phyloP scores from a whole-genome alignment of 2,797 vertebrate species.

The Oreochromis grahami region DNA sequence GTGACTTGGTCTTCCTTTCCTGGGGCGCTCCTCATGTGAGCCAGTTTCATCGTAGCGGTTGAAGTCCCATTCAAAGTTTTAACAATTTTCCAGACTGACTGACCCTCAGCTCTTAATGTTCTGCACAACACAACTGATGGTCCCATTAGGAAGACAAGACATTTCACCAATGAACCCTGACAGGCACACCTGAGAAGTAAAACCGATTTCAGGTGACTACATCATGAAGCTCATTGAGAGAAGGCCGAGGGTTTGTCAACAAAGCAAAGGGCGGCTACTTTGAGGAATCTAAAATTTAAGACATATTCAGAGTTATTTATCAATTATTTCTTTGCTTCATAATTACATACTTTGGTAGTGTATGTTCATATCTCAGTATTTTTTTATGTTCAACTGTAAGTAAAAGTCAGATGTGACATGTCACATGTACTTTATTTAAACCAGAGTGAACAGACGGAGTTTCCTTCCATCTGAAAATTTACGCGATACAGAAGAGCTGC shows the following conservation, averaged over 20 bases:
- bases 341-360: fast-evolving
- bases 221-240: fast-evolving
- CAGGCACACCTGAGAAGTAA: neutral
- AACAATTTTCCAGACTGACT: too few relatives aligned
- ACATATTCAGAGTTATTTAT: too few relatives aligned
- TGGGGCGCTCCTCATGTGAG: too few relatives aligned
- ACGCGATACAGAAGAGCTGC: neutral
- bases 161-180: neutral
- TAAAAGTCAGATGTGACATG: neutral
- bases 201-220: neutral
- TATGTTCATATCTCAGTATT: neutral
- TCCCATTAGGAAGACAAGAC: neutral
- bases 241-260: neutral
- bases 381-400: neutral
- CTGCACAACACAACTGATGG: neutral
- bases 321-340: too few relatives aligned
- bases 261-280: neutral
- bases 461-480: neutral
- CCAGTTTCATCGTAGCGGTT: too few relatives aligned
- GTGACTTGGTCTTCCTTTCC: too few relatives aligned
- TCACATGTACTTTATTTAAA: neutral
- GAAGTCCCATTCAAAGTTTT: too few relatives aligned
- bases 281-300: too few relatives aligned
- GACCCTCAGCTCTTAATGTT: neutral
- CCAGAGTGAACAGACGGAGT: neutral